These are phyloP conservation scores for Platyura marginata DNA, from an alignment of 1,140 invertebrate species.

Conservation along the genomic window DNA sequence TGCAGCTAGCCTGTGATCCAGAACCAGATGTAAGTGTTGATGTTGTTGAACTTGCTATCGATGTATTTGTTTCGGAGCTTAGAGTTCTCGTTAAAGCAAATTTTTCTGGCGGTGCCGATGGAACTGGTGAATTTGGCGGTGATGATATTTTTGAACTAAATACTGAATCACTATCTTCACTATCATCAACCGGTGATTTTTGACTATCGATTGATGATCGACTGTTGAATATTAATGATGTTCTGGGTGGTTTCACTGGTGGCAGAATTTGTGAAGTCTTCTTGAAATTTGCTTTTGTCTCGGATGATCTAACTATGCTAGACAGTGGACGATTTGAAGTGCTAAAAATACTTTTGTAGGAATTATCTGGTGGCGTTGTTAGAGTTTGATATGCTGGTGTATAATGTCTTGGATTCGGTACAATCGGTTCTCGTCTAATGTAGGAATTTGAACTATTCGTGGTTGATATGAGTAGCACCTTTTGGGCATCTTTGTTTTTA, in stretches of 20 bases:
- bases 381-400: not conserved
- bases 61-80: constrained; percentile 38
- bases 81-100: constrained; percentile 32
- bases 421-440: not conserved
- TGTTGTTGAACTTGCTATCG: constrained; percentile 37
- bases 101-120: constrained; percentile 26
- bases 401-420: not conserved
- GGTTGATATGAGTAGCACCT: constrained; percentile 7
- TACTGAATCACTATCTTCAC: constrained; percentile 72
- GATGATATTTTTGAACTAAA: constrained; percentile 48
- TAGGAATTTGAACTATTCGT: not conserved
- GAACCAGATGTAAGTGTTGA: constrained; percentile 40
- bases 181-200: constrained; percentile 38
- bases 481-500: constrained; percentile 36
- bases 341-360: not conserved
- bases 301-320: not conserved
- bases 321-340: not conserved
- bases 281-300: not conserved
- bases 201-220: constrained; percentile 8
- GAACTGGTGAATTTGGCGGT: constrained; percentile 14
- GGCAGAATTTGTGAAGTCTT: constrained; percentile 4
- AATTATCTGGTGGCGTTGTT: not conserved
- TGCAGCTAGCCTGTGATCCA: constrained; percentile 44
- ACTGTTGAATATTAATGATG: constrained; percentile 11
- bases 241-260: constrained; percentile 23